Percentiles rank a stretch among this genome's conserved stretches.
Evolutionary conservation across 1,140 invertebrate genomes (phyloP).

Genomic region (Chionoecetes opilio): DNA sequence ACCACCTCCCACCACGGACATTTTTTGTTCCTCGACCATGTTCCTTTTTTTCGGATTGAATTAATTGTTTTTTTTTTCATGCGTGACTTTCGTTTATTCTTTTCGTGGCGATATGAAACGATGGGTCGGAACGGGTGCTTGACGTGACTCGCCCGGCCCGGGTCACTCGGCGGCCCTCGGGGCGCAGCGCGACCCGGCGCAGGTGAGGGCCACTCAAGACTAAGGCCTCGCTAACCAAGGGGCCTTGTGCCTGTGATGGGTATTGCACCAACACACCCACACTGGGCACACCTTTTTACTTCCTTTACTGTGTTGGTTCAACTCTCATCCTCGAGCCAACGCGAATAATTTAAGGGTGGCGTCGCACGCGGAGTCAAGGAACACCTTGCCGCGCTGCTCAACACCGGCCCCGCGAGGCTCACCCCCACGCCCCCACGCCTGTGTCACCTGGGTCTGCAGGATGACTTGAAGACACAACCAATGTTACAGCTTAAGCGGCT

Average conservation of each 20-base stretch:
- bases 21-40: conserved; percentile 41
- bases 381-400: not conserved
- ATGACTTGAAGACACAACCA: not conserved
- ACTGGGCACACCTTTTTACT: too few species aligned
- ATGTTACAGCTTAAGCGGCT: not conserved
- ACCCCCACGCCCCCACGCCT: not conserved
- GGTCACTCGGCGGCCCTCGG: not conserved
- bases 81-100: conserved; percentile 58
- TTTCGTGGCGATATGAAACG: not conserved
- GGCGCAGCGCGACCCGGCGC: not conserved
- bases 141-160: not conserved
- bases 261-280: not conserved
- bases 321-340: too few species aligned
- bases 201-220: not conserved
- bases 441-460: not conserved
- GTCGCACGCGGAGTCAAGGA: too few species aligned
- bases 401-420: not conserved
- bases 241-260: not conserved
- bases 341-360: too few species aligned
- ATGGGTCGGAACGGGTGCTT: conserved; percentile 41
- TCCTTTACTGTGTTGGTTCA: too few species aligned
- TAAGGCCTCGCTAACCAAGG: not conserved
- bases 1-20: conserved; percentile 4
- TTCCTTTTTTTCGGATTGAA: conserved; percentile 60
- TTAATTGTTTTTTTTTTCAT: conserved; percentile 49